These are phyloP conservation scores for Hydropsyche betteni DNA, from an alignment of 2,888 invertebrate genomes.

Conservation along the genomic window DNA sequence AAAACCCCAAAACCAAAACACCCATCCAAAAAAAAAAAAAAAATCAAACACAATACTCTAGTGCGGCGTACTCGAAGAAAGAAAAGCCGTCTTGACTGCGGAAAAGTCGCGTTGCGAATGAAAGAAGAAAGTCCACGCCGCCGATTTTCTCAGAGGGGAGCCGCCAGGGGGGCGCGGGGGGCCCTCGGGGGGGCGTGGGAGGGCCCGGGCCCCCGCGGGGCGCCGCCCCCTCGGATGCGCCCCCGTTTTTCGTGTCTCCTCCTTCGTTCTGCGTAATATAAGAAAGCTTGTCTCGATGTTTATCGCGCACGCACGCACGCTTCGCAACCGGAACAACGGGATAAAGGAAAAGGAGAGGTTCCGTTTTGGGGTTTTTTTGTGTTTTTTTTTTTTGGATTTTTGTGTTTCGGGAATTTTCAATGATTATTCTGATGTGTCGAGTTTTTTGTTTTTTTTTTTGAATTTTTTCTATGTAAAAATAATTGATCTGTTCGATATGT, in stretches of 20 bases:
- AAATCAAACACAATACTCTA: constrained; percentile 19
- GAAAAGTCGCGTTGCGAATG: constrained; percentile 52
- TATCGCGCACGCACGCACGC: constrained; percentile 43
- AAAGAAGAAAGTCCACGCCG: constrained; percentile 49
- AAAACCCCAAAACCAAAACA: too few species aligned
- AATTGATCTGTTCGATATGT: too few species aligned
- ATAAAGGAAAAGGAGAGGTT: constrained; percentile 9
- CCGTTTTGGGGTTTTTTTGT: not conserved
- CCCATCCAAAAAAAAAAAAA: too few species aligned
- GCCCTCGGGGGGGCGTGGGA: not conserved
- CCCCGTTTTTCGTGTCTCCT: not conserved
- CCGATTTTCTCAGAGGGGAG: constrained; percentile 49
- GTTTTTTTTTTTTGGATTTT: not conserved
- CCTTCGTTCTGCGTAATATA: constrained; percentile 43
- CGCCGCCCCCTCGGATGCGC: constrained; percentile 40
- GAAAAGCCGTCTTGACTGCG: constrained; percentile 47
- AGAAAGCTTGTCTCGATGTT: constrained; percentile 51
- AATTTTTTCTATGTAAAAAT: too few species aligned
- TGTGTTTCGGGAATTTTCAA: not conserved
- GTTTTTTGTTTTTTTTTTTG: too few species aligned
- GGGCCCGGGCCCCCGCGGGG: not conserved
- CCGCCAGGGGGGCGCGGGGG: not conserved
- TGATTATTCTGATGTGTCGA: too few species aligned
- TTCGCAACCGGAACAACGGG: constrained; percentile 15
- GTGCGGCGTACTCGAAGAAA: not conserved